A percentile compares a stretch with the other conserved stretches of the same genome.
phyloP scores from a whole-genome alignment of 2,797 vertebrate genomes.

The Selene dorsalis region DNA sequence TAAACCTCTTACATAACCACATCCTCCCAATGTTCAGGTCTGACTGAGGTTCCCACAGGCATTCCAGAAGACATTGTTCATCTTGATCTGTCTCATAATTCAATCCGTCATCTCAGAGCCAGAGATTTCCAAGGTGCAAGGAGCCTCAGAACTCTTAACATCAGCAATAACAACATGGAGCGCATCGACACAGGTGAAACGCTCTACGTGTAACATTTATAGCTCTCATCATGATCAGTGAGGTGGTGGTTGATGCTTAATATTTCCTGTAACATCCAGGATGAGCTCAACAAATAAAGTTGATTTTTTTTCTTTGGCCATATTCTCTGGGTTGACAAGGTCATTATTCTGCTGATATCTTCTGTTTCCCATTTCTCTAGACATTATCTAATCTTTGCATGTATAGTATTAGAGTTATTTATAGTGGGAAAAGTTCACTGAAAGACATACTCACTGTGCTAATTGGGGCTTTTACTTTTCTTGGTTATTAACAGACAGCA shows the following conservation, averaged over 20 bases:
- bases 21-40: conserved; percentile 57
- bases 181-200: conserved; percentile 88
- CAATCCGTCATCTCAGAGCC: conserved; percentile 87
- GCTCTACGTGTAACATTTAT: conserved; percentile 15
- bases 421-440: conserved; percentile 29
- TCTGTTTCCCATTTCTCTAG: conserved; percentile 49
- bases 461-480: conserved; percentile 13
- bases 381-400: conserved; percentile 39
- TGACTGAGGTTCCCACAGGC: conserved; percentile 87
- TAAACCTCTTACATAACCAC: not conserved
- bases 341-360: conserved; percentile 30
- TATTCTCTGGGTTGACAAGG: conserved; percentile 1
- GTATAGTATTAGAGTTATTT: conserved; percentile 52
- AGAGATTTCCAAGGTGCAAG: conserved; percentile 88
- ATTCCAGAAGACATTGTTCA: conserved; percentile 89
- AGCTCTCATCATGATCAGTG: conserved; percentile 7
- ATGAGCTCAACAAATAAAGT: not conserved
- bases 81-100: conserved; percentile 90
- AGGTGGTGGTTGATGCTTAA: not conserved
- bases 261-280: not conserved
- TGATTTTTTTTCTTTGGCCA: conserved; percentile 29
- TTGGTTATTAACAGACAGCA: conserved; percentile 16
- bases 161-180: conserved; percentile 89
- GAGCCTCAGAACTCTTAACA: conserved; percentile 88
- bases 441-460: conserved; percentile 27